These are phyloP conservation scores for Macrophya alboannulata DNA, from an alignment of 2,888 invertebrate genomes.

Conservation along the genomic window DNA sequence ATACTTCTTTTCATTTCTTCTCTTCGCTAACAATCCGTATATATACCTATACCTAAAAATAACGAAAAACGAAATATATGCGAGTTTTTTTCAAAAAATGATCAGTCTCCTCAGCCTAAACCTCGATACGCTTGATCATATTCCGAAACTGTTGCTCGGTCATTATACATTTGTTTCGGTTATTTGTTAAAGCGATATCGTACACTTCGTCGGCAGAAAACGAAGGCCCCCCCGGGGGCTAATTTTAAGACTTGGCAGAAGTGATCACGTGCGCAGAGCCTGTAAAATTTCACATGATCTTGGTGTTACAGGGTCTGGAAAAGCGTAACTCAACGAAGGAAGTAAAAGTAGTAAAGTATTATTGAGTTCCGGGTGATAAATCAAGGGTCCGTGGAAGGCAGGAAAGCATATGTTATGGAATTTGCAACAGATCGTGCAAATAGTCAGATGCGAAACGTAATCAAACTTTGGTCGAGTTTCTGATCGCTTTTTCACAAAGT, in stretches of 20 bases:
- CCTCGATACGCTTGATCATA: background rate
- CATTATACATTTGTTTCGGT: background rate
- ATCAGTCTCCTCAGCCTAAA: background rate
- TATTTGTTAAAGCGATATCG: background rate
- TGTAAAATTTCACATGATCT: constrained; percentile 10
- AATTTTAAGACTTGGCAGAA: background rate
- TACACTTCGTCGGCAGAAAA: background rate
- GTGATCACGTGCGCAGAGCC: constrained; percentile 16
- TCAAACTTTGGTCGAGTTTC: constrained; percentile 38
- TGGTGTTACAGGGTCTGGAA: background rate
- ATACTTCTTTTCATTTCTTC: background rate
- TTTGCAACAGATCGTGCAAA: constrained; percentile 31
- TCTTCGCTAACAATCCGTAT: background rate
- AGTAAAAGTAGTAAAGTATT: constrained; percentile 29
- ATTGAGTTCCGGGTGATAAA: constrained; percentile 18
- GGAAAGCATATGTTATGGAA: constrained; percentile 34
- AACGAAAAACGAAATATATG: background rate
- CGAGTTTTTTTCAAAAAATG: background rate
- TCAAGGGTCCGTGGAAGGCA: background rate
- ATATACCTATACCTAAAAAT: background rate
- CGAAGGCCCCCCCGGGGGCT: background rate
- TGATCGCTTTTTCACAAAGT: constrained; percentile 45
- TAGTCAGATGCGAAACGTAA: constrained; percentile 28
- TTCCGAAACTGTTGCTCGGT: background rate
- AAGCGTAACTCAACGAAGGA: background rate